Base-by-base conservation (phyloP, 2,888 invertebrate species). In the Hirtodrosophila trivittata region DNA sequence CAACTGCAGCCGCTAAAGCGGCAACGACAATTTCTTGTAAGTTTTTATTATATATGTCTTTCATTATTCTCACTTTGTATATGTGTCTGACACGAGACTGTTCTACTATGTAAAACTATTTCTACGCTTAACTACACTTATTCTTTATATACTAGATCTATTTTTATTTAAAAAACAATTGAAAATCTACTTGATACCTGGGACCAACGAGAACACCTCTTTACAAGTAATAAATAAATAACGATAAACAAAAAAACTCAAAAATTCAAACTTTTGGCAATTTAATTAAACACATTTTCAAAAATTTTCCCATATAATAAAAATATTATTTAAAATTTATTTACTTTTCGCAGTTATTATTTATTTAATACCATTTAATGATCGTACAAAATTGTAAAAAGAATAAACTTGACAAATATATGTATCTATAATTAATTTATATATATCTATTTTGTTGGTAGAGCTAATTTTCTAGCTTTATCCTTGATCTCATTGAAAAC, bases 21-120 rank as follows among this genome's bases (percentile, higher is more conserved):
- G 86, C 89, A 78, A 80, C 90, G 82, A 89, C 89, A 86, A 89
- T 90, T 89, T 90, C 90, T 90, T 90, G 90, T 90, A 90, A 90
- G 90, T 90, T 86, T 81, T 46, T 60, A 3, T 21, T 21, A n/a
- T 41, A 50, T 60, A 69, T 66, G 63, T 62, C 35, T 62, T 42
- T 47, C 16, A 45, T 75, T 51, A 55, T 60, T 21, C 26, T 35
- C n/a, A 32, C 8, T 16, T 43, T 49, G 38, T 56, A 18, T 41
- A 37, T 59, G 18, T 39, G 54, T 57, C 50, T 64, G 39, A 33
- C 57, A 37, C 33, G 60, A 82, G 83, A 78, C 77, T 78, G 83
- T 73, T 64, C 25, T 45, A 45, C 42, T 32, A 32, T 66, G 18
- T 21, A 21, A 57, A 39, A 32, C 6, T 46, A 45, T 45, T 43